These are phyloP conservation scores for Dinocampus coccinellae DNA, from an alignment of 2,888 invertebrate species.

Conservation along the genomic window DNA sequence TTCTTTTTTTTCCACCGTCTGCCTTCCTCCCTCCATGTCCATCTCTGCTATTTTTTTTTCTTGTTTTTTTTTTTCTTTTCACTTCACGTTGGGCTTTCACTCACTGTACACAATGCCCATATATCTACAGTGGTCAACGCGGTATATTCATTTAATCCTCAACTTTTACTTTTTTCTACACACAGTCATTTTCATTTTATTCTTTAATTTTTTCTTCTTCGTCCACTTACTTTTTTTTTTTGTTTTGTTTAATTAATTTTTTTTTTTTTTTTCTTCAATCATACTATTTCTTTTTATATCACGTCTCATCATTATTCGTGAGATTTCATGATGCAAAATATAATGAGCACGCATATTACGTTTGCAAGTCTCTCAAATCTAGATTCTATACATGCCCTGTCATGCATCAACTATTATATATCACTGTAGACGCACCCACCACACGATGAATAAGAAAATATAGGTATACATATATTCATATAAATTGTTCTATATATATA, in stretches of 20 bases:
- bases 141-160: slow-evolving; percentile 11
- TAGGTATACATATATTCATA: no score
- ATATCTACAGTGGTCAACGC: slow-evolving; percentile 26
- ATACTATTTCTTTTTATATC: not conserved
- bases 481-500: not conserved
- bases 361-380: not conserved
- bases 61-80: not conserved
- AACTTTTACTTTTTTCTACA: not conserved
- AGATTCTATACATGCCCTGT: not conserved
- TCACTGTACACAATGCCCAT: no score
- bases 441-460: not conserved
- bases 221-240: not conserved
- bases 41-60: not conserved
- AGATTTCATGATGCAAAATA: not conserved
- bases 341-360: not conserved
- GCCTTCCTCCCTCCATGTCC: no score
- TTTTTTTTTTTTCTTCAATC: not conserved
- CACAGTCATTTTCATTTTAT: no score
- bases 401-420: not conserved
- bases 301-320: not conserved
- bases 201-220: no score
- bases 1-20: no score
- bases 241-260: not conserved
- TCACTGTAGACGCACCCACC: no score
- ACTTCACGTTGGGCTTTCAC: not conserved